Conservation (phyloP, 2,797 vertebrate species). For the Huso huso region DNA sequence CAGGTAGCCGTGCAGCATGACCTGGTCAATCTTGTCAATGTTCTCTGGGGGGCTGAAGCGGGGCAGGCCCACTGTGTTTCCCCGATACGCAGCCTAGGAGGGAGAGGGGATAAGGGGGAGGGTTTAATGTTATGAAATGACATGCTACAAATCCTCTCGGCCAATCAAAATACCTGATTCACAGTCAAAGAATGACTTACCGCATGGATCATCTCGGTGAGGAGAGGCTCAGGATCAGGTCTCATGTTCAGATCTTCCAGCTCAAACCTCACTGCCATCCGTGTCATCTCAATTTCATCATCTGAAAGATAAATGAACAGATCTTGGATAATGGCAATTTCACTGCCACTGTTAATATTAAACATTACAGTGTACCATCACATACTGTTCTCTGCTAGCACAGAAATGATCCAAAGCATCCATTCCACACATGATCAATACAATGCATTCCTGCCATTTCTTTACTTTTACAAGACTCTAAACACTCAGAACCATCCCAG, state of each 20-base stretch:
- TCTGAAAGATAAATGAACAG: constrained; percentile 49
- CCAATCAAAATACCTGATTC: neutral
- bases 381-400: too few species aligned
- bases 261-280: constrained; percentile 80
- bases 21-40: constrained; percentile 65
- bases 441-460: too few species aligned
- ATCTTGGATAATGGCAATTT: too few species aligned
- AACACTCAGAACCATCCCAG: too few species aligned
- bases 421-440: too few species aligned
- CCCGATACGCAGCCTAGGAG: constrained; percentile 77
- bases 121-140: neutral
- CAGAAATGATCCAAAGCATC: too few species aligned
- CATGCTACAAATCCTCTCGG: neutral
- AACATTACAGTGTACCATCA: too few species aligned
- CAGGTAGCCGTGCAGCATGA: constrained; percentile 72
- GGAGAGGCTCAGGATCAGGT: constrained; percentile 89
- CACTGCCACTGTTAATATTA: too few species aligned
- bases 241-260: constrained; percentile 92
- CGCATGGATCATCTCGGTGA: constrained; percentile 95
- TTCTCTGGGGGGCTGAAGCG: constrained; percentile 79
- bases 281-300: constrained; percentile 86
- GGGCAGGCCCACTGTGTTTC: constrained; percentile 88
- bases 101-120: neutral
- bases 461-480: too few species aligned
- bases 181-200: constrained; percentile 45